Evolutionary conservation across 2,113 vertebrate species (phyloP).

Genomic region (Hippocampus abdominalis): DNA sequence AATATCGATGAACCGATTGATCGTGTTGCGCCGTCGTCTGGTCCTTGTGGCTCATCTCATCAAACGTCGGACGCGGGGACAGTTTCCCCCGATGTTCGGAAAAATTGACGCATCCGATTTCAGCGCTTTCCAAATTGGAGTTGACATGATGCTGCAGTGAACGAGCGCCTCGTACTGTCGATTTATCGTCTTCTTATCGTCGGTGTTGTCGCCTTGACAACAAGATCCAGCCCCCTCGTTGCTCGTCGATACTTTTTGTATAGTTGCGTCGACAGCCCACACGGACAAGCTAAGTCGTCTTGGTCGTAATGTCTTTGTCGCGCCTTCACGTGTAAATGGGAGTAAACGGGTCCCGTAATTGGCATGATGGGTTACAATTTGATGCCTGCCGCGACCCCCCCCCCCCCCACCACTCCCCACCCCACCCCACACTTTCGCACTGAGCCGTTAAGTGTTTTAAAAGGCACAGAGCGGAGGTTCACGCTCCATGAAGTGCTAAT

Average conservation of each 20-base stretch:
- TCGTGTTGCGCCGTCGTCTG: no score
- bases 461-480: slow-evolving; percentile 48
- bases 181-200: slow-evolving; percentile 9
- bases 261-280: neutral
- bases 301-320: neutral
- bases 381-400: neutral
- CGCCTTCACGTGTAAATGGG: neutral
- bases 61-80: neutral
- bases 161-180: slow-evolving; percentile 5
- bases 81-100: neutral
- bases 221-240: neutral
- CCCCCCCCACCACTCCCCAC: no score
- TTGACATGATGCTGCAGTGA: slow-evolving; percentile 11
- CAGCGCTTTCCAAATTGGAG: slow-evolving; percentile 2
- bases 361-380: neutral
- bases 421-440: no score
- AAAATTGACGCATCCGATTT: neutral
- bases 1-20: no score
- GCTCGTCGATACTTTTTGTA: neutral
- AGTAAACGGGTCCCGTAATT: neutral
- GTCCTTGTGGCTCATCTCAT: neutral
- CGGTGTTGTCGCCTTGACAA: slow-evolving; percentile 11
- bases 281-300: neutral
- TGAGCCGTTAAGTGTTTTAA: slow-evolving; percentile 26
- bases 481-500: slow-evolving; percentile 53